phyloP scores from a whole-genome alignment of 2,888 invertebrate species.

The Timema podura region DNA sequence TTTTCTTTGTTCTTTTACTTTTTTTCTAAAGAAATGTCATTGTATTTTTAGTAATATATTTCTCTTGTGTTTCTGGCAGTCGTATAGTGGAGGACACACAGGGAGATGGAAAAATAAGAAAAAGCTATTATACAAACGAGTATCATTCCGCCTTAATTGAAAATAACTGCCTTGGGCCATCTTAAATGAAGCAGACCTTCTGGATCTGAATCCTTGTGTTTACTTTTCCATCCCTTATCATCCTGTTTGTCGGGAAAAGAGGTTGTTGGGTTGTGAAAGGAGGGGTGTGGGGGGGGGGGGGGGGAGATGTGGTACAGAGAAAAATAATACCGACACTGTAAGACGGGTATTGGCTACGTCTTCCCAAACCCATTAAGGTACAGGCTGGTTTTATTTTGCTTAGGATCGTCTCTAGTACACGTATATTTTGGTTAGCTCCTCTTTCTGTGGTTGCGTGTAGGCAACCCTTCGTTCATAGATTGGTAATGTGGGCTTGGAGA shows the following conservation, averaged over 20 bases:
- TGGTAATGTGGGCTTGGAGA: no score
- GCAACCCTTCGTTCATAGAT: no score
- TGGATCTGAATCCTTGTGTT: background rate
- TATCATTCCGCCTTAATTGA: conserved; percentile 17
- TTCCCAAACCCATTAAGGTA: no score
- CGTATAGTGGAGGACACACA: background rate
- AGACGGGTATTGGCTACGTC: no score
- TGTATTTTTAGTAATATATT: no score
- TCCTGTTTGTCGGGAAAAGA: no score
- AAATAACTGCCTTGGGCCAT: conserved; percentile 10
- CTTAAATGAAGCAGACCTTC: conserved; percentile 4
- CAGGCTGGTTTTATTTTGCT: no score
- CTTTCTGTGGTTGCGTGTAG: no score
- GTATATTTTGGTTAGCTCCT: no score
- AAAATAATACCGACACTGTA: background rate
- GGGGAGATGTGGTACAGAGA: background rate
- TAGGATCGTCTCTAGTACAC: no score
- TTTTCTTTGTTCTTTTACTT: background rate
- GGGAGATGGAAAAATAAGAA: conserved; percentile 8
- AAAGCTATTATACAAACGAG: conserved; percentile 14
- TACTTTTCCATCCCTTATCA: background rate
- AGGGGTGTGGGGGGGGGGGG: background rate
- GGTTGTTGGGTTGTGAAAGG: no score
- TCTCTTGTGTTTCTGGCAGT: background rate
- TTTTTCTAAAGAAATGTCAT: background rate